Evolutionary conservation across 2,888 invertebrate species (phyloP).

Genomic region (Agriotes lineatus): DNA sequence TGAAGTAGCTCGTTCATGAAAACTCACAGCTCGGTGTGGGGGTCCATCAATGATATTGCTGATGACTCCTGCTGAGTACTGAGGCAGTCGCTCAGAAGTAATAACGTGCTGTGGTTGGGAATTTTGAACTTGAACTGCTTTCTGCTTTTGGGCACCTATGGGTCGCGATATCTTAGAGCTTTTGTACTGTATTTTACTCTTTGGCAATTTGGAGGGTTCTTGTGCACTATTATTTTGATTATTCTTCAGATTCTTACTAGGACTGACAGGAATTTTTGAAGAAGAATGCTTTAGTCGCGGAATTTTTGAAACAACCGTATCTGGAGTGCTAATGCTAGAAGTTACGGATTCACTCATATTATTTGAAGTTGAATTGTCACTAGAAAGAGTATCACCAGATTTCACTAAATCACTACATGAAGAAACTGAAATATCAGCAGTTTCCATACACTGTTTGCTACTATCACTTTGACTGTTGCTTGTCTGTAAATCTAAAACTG

Average conservation of each 20-base stretch:
- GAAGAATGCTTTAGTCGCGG: conserved; percentile 60
- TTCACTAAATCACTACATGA: conserved; percentile 56
- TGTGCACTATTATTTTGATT: conserved; percentile 64
- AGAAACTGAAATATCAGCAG: conserved; percentile 52
- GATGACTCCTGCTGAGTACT: conserved; percentile 59
- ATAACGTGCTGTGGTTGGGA: conserved; percentile 59
- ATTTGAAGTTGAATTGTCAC: conserved; percentile 56
- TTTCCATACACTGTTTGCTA: conserved; percentile 41
- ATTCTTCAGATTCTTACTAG: conserved; percentile 47
- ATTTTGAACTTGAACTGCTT: conserved; percentile 62
- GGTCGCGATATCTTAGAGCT: conserved; percentile 66
- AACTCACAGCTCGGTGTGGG: conserved; percentile 73
- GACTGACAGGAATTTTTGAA: conserved; percentile 60
- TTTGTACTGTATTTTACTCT: conserved; percentile 70
- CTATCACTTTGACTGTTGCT: conserved; percentile 37
- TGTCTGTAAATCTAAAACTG: conserved; percentile 33
- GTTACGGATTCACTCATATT: conserved; percentile 77
- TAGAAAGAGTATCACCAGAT: conserved; percentile 59
- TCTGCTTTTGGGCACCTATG: conserved; percentile 62
- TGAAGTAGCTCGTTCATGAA: conserved; percentile 80
- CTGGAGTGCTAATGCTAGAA: conserved; percentile 78
- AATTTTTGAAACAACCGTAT: conserved; percentile 76
- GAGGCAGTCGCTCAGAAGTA: conserved; percentile 63
- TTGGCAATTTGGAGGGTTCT: conserved; percentile 65
- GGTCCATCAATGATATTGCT: conserved; percentile 67